Percentiles rank a stretch among this genome's conserved stretches.
Conservation (phyloP, 2,113 vertebrate species). For the Anser brachyrhynchus region DNA sequence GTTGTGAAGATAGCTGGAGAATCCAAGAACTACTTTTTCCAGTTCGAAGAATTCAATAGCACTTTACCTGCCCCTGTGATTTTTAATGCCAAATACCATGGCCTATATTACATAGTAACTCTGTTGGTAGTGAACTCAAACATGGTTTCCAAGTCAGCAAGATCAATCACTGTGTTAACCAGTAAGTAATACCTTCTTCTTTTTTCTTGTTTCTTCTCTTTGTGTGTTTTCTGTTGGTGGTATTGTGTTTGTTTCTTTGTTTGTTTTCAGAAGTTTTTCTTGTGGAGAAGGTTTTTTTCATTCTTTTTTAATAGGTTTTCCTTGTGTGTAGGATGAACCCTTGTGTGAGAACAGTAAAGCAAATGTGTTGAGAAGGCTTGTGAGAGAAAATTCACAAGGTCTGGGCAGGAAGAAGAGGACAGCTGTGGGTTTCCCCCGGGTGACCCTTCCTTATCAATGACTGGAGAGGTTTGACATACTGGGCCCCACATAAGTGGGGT, state of each 20-base stretch:
- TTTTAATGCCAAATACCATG: slow-evolving; percentile 89
- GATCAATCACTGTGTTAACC: slow-evolving; percentile 86
- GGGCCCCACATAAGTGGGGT: background rate
- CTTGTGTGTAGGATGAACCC: background rate
- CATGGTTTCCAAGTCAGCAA: slow-evolving; percentile 81
- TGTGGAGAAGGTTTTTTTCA: background rate
- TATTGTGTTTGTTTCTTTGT: background rate
- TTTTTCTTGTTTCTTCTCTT: background rate
- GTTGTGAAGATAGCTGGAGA: slow-evolving; percentile 90
- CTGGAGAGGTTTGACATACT: background rate
- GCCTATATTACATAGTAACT: slow-evolving; percentile 88
- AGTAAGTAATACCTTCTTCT: slow-evolving; percentile 78
- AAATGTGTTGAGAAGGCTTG: background rate
- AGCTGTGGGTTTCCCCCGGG: background rate
- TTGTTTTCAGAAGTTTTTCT: background rate
- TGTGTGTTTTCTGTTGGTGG: background rate
- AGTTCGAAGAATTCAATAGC: slow-evolving; percentile 81
- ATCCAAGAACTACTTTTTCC: slow-evolving; percentile 85
- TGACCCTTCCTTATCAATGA: background rate
- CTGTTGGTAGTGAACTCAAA: slow-evolving; percentile 81
- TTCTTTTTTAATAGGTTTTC: background rate
- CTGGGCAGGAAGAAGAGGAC: background rate
- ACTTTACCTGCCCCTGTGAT: slow-evolving; percentile 80
- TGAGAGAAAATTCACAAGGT: background rate
- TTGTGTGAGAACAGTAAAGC: background rate